Evolutionary conservation across 2,113 vertebrate species (phyloP).

Genomic region (Tricholaema leucomelas): DNA sequence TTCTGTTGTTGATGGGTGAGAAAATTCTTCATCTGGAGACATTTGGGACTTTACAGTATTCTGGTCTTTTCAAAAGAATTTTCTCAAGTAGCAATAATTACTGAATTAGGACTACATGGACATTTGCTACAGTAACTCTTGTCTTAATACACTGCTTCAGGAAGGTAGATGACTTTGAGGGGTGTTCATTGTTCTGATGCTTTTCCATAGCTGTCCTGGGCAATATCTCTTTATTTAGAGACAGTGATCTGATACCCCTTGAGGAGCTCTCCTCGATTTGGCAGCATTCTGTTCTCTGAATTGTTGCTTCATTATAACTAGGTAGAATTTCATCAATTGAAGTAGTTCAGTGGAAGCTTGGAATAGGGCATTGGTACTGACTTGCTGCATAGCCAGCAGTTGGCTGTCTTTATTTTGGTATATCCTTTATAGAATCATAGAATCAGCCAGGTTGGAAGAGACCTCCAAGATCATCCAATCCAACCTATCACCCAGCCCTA

Average conservation of each 20-base stretch:
- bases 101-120: neutral
- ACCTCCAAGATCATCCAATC: no score
- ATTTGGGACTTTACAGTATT: neutral
- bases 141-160: neutral
- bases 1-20: neutral
- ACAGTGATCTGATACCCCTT: neutral
- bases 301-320: neutral
- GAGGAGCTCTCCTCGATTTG: neutral
- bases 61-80: neutral
- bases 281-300: neutral
- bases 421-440: no score
- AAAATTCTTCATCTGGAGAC: neutral
- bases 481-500: no score
- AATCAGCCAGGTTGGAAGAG: no score
- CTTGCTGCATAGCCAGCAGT: neutral
- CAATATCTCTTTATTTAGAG: neutral
- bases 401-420: no score
- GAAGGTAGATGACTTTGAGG: neutral
- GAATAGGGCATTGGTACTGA: neutral
- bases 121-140: neutral
- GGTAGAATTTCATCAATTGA: neutral
- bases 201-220: neutral
- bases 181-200: neutral
- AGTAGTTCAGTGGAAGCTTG: neutral
- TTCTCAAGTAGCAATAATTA: neutral